phyloP scores from a whole-genome alignment of 2,888 invertebrate genomes.

The Idaea dimidiata region DNA sequence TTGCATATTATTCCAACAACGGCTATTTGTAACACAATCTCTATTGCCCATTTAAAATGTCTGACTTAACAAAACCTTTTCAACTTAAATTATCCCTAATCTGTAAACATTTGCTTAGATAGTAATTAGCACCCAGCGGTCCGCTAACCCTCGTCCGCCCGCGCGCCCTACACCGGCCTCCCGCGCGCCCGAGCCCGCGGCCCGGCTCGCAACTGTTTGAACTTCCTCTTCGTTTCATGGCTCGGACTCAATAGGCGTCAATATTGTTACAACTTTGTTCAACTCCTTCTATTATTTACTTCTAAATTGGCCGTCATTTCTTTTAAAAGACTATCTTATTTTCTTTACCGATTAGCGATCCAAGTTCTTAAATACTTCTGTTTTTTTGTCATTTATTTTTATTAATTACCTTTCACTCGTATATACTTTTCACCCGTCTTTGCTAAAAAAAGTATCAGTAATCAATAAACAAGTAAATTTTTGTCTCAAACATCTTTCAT shows the following conservation, averaged over 20 bases:
- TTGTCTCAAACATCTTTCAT: too few relatives aligned
- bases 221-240: slow-evolving; percentile 31
- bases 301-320: background rate
- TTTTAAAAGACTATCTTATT: background rate
- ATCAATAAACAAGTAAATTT: too few relatives aligned
- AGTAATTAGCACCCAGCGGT: slow-evolving; percentile 41
- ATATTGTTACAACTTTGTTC: background rate
- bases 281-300: background rate
- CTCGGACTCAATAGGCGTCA: slow-evolving; percentile 16
- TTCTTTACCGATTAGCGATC: background rate
- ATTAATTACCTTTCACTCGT: too few relatives aligned
- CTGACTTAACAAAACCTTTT: slow-evolving; percentile 24
- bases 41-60: slow-evolving; percentile 5
- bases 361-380: background rate
- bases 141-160: slow-evolving; percentile 13
- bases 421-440: too few relatives aligned
- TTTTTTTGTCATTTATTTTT: too few relatives aligned
- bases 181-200: slow-evolving; percentile 22
- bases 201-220: slow-evolving; percentile 28
- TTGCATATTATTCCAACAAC: slow-evolving; percentile 11
- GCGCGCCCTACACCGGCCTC: slow-evolving; percentile 5
- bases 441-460: too few relatives aligned
- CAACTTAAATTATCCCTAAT: slow-evolving; percentile 33
- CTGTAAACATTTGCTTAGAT: slow-evolving; percentile 42
- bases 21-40: background rate